phyloP scores from a whole-genome alignment of 2,113 vertebrate species.

The Eulemur rufifrons region DNA sequence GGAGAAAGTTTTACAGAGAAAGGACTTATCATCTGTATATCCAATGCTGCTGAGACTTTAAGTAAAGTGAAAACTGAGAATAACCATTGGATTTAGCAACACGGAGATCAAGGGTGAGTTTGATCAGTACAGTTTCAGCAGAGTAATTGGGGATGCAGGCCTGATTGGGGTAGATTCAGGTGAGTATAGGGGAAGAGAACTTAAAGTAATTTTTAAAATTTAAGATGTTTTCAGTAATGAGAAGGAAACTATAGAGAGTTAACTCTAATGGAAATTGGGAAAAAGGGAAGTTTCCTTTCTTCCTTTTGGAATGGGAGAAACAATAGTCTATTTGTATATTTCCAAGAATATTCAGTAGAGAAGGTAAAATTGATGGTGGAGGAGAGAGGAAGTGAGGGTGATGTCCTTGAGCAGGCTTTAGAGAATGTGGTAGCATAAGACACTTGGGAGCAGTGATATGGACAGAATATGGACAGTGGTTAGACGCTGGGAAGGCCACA shows the following conservation, averaged over 20 bases:
- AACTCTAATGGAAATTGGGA: not conserved
- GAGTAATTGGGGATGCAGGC: not conserved
- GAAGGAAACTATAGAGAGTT: constrained; percentile 3
- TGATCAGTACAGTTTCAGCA: constrained; percentile 5
- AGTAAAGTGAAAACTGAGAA: not conserved
- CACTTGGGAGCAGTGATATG: not conserved
- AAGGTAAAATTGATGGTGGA: not conserved
- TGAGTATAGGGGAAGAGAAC: not conserved
- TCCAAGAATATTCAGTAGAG: not conserved
- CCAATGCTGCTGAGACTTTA: constrained; percentile 33
- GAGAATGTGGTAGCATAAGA: not conserved
- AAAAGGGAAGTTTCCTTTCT: not conserved
- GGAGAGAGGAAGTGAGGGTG: not conserved
- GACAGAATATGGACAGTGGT: not conserved
- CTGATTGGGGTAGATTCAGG: not conserved
- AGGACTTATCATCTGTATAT: not conserved
- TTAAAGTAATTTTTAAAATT: not conserved
- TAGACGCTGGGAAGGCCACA: not conserved
- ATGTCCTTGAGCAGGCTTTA: not conserved
- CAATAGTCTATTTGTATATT: not conserved
- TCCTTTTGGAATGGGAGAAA: not conserved
- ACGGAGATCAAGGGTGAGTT: not conserved
- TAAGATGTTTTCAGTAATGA: not conserved
- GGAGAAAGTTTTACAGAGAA: not conserved
- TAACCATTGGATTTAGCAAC: not conserved